phyloP scores from a whole-genome alignment of 2,113 vertebrate species.

The Siniperca chuatsi region DNA sequence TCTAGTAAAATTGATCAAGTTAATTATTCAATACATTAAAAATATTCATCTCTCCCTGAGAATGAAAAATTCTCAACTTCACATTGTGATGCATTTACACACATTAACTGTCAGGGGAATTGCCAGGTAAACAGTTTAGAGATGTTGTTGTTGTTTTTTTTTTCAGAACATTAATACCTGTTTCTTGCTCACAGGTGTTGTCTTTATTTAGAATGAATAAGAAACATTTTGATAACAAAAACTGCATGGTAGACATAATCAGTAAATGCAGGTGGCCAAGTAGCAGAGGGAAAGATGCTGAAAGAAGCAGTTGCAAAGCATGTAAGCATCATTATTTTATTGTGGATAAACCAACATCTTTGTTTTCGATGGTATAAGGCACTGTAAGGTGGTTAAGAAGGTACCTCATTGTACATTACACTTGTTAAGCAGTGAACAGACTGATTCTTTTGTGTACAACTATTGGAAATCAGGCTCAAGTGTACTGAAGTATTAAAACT shows the following conservation, averaged over 20 bases:
- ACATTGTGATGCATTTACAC: background rate
- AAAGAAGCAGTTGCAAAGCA: background rate
- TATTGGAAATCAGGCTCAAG: background rate
- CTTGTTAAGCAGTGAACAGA: background rate
- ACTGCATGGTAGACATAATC: conserved; percentile 1
- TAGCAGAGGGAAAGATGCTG: conserved; percentile 8
- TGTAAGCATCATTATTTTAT: background rate
- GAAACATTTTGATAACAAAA: background rate
- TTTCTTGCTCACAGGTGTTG: conserved; percentile 15
- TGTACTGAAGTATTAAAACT: background rate
- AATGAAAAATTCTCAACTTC: background rate
- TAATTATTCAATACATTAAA: background rate
- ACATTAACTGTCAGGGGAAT: background rate
- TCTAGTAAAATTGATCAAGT: background rate
- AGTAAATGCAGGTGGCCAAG: conserved; percentile 21
- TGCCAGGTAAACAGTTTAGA: background rate
- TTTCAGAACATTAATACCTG: background rate
- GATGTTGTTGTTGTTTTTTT: background rate
- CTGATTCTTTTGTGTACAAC: background rate
- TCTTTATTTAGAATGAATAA: conserved; percentile 28
- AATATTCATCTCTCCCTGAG: background rate
- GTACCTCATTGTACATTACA: background rate
- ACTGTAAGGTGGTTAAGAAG: background rate
- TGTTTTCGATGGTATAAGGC: background rate
- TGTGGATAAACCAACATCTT: background rate